Evolutionary conservation across 2,888 invertebrate genomes (phyloP).

Genomic region (Dione juno): DNA sequence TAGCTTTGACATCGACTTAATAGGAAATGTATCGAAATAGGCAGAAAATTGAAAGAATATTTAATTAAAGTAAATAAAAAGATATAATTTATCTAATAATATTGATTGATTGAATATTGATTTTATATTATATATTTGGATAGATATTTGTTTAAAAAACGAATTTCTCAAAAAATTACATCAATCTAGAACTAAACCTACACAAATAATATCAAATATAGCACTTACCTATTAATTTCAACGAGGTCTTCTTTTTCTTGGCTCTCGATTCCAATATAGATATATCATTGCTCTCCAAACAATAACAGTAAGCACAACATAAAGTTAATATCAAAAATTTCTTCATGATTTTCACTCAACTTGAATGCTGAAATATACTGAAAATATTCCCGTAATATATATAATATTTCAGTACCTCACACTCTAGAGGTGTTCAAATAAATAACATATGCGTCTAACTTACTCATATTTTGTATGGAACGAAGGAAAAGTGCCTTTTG

Average conservation of each 20-base stretch:
- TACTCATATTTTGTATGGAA: constrained; percentile 57
- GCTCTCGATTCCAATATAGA: constrained; percentile 67
- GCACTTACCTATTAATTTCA: constrained; percentile 68
- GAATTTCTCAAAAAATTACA: not conserved
- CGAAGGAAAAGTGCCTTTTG: constrained; percentile 71
- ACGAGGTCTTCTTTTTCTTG: constrained; percentile 68
- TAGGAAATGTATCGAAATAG: too few species aligned
- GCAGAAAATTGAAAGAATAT: too few species aligned
- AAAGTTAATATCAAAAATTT: constrained; percentile 56
- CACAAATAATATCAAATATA: not conserved
- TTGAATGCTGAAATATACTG: not conserved
- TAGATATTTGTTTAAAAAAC: too few species aligned
- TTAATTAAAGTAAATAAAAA: too few species aligned
- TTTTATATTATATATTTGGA: too few species aligned
- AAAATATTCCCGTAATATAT: too few species aligned
- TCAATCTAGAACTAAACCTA: not conserved
- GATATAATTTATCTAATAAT: too few species aligned
- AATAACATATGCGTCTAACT: constrained; percentile 58
- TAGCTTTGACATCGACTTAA: too few species aligned
- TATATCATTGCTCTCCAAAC: constrained; percentile 61
- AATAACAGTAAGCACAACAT: constrained; percentile 67
- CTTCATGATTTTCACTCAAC: constrained; percentile 57
- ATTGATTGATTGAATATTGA: too few species aligned
- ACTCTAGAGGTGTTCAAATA: constrained; percentile 61
- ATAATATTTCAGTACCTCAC: constrained; percentile 9